Base-by-base conservation (phyloP, 1,140 invertebrate species). In the Trichogramma pretiosum region DNA sequence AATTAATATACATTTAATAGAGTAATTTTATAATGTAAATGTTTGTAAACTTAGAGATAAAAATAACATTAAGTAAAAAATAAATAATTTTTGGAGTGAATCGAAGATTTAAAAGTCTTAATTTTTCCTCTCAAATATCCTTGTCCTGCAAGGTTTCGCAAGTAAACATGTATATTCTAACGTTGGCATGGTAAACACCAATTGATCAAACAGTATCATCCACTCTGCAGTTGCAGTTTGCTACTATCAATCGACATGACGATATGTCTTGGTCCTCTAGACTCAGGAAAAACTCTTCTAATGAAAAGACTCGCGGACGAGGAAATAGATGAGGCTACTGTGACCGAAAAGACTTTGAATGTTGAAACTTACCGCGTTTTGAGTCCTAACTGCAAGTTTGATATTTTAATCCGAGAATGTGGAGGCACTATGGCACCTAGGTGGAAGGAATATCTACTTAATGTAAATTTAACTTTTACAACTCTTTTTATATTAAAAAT, bases 241-340 rank as follows among this genome's bases (percentile, higher is more conserved):
- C n/a, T n/a, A n/a, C n/a, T n/a, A n/a, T n/a, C n/a, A n/a, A n/a
- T n/a, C 36, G 53, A 40, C 23, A 72, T 73, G 58, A 76, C 80
- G 51, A 65, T 89, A 5, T 89, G 86, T 55, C 61, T 90, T 36
- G 87, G 86, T 1, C 85, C 86, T 4, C 75, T 77, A 37, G 80
- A 83, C 40, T 82, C 84, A 1, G 87, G 87, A 0, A 90, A 90
- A 75, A 88, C 84, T 0, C 75, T 87, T n/a, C 61, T 90, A 16
- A 61, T 90, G 33, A 83, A 82, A 67, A 79, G 78, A 36, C 63
- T 90, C 5, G 80, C 86, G 64, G 76, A 79, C 34, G 70, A 75
- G 1, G 74, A 78, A 21, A 80, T 87, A 9, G 83, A 87, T 54
- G 78, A 81, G 42, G 83, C 80, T 0, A 82, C 81, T 35, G 80